Conservation (phyloP, 2,888 invertebrate genomes). For the Steinernema hermaphroditum region DNA sequence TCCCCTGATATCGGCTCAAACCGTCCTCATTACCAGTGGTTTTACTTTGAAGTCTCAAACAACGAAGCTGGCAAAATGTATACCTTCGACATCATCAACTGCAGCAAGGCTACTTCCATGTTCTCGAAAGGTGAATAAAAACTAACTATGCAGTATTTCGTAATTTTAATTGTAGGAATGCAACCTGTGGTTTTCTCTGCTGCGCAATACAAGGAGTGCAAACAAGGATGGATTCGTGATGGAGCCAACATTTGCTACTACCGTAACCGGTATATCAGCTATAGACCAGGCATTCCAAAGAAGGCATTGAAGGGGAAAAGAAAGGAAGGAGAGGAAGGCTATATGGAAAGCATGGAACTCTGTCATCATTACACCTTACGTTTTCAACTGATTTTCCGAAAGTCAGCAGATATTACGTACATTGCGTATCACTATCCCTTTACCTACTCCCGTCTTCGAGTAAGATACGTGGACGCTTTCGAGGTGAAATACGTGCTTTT, state of each 20-base stretch:
- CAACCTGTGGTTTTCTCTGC: slow-evolving; percentile 85
- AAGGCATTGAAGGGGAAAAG: slow-evolving; percentile 35
- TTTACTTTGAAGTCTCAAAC: slow-evolving; percentile 82
- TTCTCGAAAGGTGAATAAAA: slow-evolving; percentile 76
- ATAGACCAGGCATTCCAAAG: not conserved
- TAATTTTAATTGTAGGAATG: slow-evolving; percentile 74
- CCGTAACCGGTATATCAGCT: slow-evolving; percentile 72
- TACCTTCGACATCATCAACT: slow-evolving; percentile 83
- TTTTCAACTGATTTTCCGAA: slow-evolving; percentile 78
- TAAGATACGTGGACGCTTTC: slow-evolving; percentile 26
- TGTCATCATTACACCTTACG: not conserved
- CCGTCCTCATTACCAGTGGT: slow-evolving; percentile 80
- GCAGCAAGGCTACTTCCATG: slow-evolving; percentile 83
- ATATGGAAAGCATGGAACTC: not conserved
- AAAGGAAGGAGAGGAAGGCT: slow-evolving; percentile 11
- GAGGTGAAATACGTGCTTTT: slow-evolving; percentile 14
- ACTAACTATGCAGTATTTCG: not conserved
- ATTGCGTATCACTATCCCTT: slow-evolving; percentile 86
- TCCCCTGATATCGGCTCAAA: slow-evolving; percentile 82
- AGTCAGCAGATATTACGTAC: slow-evolving; percentile 79
- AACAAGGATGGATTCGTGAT: slow-evolving; percentile 74
- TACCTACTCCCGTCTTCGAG: slow-evolving; percentile 74
- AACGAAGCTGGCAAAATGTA: slow-evolving; percentile 77
- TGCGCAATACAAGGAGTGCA: slow-evolving; percentile 72
- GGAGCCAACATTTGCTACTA: slow-evolving; percentile 82